Conservation (phyloP, 2,888 invertebrate genomes). For the Stenolophus ochropezus region DNA sequence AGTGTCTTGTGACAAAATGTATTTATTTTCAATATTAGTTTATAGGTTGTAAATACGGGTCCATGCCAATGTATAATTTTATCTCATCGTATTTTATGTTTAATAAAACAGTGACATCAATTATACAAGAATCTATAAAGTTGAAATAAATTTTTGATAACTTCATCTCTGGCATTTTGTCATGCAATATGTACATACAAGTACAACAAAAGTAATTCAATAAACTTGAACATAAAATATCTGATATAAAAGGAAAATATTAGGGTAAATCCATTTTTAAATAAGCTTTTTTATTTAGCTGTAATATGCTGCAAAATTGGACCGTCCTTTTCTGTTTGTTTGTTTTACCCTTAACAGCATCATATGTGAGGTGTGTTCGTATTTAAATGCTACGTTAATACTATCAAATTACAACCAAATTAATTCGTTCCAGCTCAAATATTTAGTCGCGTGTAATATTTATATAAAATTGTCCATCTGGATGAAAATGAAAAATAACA, state of each 20-base stretch:
- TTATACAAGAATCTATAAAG: background rate
- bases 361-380: background rate
- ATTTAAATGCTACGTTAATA: background rate
- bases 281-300: background rate
- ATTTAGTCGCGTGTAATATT: background rate
- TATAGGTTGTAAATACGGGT: background rate
- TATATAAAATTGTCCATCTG: background rate
- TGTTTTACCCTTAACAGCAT: background rate
- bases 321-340: background rate
- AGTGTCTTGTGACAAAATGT: too few species aligned
- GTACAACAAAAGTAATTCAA: background rate
- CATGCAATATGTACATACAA: too few species aligned
- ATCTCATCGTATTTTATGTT: background rate
- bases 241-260: background rate
- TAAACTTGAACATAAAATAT: background rate
- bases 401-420: background rate
- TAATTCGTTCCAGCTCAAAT: background rate
- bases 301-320: background rate
- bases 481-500: background rate
- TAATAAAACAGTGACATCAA: background rate
- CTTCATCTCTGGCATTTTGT: too few species aligned
- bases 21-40: too few species aligned
- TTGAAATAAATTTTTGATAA: background rate
- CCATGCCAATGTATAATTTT: background rate
- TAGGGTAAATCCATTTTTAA: background rate